Evolutionary conservation across 2,113 vertebrate genomes (phyloP).

Genomic region (Ursus arctos): DNA sequence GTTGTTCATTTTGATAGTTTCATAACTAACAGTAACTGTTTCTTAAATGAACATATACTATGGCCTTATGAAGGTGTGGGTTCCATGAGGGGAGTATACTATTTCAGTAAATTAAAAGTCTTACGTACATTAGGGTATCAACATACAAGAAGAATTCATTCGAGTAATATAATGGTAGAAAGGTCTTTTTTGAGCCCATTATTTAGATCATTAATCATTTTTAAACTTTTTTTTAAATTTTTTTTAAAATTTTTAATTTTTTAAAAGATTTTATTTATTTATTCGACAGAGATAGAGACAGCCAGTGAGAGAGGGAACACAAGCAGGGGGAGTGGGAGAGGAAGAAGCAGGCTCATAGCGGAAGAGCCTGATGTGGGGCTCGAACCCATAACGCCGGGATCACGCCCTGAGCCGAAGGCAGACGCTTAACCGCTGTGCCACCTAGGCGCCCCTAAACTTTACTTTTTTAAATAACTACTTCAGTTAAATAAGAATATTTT

Average conservation of each 20-base stretch:
- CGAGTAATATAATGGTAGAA: not conserved
- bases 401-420: too few relatives aligned
- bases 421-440: too few relatives aligned
- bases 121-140: not conserved
- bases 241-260: too few relatives aligned
- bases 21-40: not conserved
- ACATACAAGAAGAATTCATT: conserved; percentile 10
- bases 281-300: too few relatives aligned
- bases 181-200: conserved; percentile 15
- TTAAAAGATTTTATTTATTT: too few relatives aligned
- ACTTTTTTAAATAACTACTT: not conserved
- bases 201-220: conserved; percentile 31
- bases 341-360: too few relatives aligned
- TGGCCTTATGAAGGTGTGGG: not conserved
- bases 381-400: too few relatives aligned
- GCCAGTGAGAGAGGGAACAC: too few relatives aligned
- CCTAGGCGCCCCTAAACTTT: too few relatives aligned
- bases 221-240: not conserved
- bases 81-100: not conserved
- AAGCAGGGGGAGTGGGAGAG: too few relatives aligned
- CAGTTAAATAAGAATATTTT: not conserved
- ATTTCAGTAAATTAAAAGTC: conserved; percentile 23
- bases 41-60: not conserved
- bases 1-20: conserved; percentile 47
- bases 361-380: too few relatives aligned